Base-by-base conservation (phyloP, 1,140 invertebrate species). In the Periplaneta americana region DNA sequence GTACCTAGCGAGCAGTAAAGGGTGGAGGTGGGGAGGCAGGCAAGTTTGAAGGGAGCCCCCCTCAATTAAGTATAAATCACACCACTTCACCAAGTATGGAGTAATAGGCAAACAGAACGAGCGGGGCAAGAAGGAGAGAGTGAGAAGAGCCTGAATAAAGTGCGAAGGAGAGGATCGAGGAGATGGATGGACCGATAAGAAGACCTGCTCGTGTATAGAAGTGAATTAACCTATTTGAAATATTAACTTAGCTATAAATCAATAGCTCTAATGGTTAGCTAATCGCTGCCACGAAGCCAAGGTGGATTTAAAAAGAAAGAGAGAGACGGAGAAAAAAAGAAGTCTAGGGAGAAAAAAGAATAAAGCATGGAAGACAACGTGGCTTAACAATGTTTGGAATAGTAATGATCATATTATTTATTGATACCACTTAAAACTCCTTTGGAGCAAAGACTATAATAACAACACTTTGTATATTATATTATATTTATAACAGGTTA, bases 181-280 rank as follows among this genome's bases (percentile, higher is more conserved):
- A 34, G 76, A 35, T 22, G 28, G 28, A 78, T 22, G 32, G 32
- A 31, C 6, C 28, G 28, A 36, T 28, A 78, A 35, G 34, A 28
- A 39, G 28, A n/a, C 34, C 11, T 15, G 34, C 34, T 36, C 33
- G 36, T 36, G 76, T 28, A 28, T 78, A 48, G 79, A 80, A 80
- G 79, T 80, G 79, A 80, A 80, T 80, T 80, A 80, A 80, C 79
- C 37, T 57, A 80, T 80, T 80, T 80, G 79, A 80, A 80, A 80
- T 80, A 80, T 80, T 80, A 80, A 80, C 79, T 80, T 80, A 80
- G 79, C 66, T 34, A 80, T 80, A 80, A 80, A 80, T 80, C 79
- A 80, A 80, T 80, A 39, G 37, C 31, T n/a, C 66, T 80, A 80
- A 80, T 80, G 37, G 48, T 35, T 57, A 80, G 66, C 79, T 80